A percentile compares a stretch with the other conserved stretches of the same genome.
These are phyloP conservation scores for Rhineura floridana DNA, from an alignment of 2,113 vertebrate genomes.

Conservation along the genomic window DNA sequence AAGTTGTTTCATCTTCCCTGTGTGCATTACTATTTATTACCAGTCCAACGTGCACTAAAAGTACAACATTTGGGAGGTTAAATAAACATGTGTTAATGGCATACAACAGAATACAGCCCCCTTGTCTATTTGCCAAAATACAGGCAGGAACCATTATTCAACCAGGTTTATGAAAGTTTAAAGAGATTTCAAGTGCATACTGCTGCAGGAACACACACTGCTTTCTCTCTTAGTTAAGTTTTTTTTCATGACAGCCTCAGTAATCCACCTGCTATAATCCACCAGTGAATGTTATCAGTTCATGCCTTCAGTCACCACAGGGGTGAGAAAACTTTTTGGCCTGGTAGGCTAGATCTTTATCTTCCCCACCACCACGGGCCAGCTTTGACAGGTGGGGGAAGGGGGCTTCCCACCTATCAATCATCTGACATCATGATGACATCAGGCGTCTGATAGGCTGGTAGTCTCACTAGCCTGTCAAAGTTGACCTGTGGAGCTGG, in stretches of 20 bases:
- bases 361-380: too few relatives aligned
- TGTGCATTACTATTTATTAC: fast-evolving
- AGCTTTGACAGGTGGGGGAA: too few relatives aligned
- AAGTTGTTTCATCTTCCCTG: conserved; percentile 21
- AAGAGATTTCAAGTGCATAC: background rate
- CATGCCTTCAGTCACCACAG: background rate
- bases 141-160: background rate
- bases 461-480: too few relatives aligned
- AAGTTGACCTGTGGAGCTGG: too few relatives aligned
- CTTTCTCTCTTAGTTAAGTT: background rate
- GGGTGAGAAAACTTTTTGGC: too few relatives aligned
- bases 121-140: conserved; percentile 7
- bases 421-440: too few relatives aligned
- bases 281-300: background rate
- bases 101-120: background rate
- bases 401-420: too few relatives aligned
- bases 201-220: background rate
- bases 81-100: background rate
- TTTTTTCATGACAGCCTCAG: background rate
- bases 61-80: background rate
- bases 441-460: too few relatives aligned
- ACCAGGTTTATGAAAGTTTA: conserved; percentile 18
- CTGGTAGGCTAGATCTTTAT: too few relatives aligned
- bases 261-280: background rate
- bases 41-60: background rate